These are phyloP conservation scores for Centrocercus urophasianus DNA, from an alignment of 2,113 vertebrate species.

Conservation along the genomic window DNA sequence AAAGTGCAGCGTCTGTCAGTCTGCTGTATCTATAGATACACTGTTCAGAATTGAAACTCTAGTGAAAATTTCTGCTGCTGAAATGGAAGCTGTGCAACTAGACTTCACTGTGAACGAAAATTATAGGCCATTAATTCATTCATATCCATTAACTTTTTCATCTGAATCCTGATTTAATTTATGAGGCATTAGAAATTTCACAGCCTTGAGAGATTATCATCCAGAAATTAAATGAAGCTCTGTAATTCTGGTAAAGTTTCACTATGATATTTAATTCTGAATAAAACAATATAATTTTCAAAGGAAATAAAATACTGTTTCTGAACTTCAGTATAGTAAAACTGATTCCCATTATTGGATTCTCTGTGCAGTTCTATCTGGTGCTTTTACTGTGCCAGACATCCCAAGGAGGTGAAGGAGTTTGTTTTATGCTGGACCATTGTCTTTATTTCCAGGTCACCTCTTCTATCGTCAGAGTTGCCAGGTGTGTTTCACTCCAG, in stretches of 20 bases:
- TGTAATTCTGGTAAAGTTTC: background rate
- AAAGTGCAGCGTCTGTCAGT: constrained; percentile 10
- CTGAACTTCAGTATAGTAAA: background rate
- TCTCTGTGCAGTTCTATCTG: background rate
- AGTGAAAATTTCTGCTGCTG: background rate
- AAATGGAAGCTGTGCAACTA: background rate
- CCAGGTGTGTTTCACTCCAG: background rate
- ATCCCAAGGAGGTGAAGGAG: background rate
- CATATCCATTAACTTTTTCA: background rate
- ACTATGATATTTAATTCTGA: background rate
- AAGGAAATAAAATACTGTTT: background rate
- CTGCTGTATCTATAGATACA: background rate
- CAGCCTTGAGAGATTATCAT: background rate
- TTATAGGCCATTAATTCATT: background rate
- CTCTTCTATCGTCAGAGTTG: background rate
- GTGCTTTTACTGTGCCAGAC: background rate
- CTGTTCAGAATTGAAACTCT: background rate
- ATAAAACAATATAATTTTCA: background rate
- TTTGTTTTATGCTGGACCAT: background rate
- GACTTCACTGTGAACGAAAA: background rate
- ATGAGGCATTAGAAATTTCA: background rate
- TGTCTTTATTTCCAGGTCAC: background rate
- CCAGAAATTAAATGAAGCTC: background rate
- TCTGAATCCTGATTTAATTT: background rate
- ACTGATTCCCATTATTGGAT: background rate